phyloP scores from a whole-genome alignment of 2,888 invertebrate genomes.

The Scaptomyza tumidula region DNA sequence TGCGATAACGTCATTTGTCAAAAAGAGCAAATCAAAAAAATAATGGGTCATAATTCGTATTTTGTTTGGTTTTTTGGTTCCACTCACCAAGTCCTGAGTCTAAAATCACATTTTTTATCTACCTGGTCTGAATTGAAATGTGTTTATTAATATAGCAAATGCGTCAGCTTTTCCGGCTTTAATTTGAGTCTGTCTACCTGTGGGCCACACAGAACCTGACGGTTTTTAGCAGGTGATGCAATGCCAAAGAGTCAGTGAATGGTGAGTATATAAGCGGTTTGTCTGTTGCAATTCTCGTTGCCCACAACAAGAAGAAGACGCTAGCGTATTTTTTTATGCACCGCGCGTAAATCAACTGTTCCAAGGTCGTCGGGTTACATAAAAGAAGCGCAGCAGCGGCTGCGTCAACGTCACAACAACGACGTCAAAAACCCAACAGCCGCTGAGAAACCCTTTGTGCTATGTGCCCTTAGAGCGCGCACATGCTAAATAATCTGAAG shows the following conservation, averaged over 20 bases:
- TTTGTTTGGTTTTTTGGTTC: no score
- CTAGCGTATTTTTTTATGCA: constrained; percentile 42
- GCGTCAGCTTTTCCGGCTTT: constrained; percentile 19
- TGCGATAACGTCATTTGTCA: no score
- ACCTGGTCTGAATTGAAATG: constrained; percentile 48
- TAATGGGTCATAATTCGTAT: no score
- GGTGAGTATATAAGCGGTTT: constrained; percentile 25
- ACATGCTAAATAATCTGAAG: constrained; percentile 56
- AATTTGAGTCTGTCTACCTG: background rate
- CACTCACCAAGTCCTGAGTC: no score
- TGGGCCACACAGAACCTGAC: constrained; percentile 30
- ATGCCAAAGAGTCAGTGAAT: constrained; percentile 44
- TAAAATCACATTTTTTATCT: no score
- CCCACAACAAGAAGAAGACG: constrained; percentile 16
- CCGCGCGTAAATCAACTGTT: constrained; percentile 32
- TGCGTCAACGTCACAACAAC: constrained; percentile 57
- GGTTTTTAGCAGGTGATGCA: constrained; percentile 40
- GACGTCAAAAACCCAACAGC: constrained; percentile 56
- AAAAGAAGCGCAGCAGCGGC: constrained; percentile 33
- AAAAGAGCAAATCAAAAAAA: no score
- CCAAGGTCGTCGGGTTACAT: constrained; percentile 72
- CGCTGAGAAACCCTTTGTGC: constrained; percentile 52
- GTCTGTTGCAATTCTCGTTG: constrained; percentile 67
- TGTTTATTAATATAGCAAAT: constrained; percentile 19
- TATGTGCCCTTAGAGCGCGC: constrained; percentile 36